Evolutionary conservation across 2,888 invertebrate species (phyloP), one percentile per base, ranked within the genome.

Genomic region (Pristionchus mayeri): DNA sequence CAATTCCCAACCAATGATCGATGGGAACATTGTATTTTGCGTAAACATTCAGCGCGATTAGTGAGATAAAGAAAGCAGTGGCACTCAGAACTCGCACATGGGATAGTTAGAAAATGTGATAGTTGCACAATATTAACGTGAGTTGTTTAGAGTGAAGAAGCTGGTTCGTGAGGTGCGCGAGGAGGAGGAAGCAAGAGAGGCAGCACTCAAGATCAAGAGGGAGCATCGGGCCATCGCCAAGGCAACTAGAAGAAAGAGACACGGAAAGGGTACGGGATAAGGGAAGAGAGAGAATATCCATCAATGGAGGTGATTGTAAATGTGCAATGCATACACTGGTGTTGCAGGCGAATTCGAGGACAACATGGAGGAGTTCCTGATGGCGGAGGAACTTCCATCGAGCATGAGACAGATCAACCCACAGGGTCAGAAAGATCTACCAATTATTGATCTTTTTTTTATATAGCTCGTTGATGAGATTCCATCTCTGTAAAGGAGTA

Each of bases 351-450:
- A 86, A 34, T 89, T 88, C 83, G 86, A 89, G 37, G 86, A 87
- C 57, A 86, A 79, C 84, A 85, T 87, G 67, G 90, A 90, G 86
- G 90, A 89, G 40, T 84, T 89, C 50, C 84, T 89, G n/a, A 81
- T 88, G n/a, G 84, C 88, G 18, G 84, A 80, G 27, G 90, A 90
- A 60, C 57, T 90, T 21, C 85, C 86, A 6, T 86, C 85, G 4
- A 63, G 76, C 57, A 57, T 90, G 52, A 85, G 90, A 9, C 60
- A 57, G 34, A 63, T 89, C 57, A 82, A 84, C 21, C 86, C 88
- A 13, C 86, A 86, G 24, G 86, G 85, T 79, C 24, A 75, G 75
- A n/a, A n/a, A n/a, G n/a, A n/a, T n/a, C n/a, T n/a, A n/a, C n/a
- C n/a, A n/a, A n/a, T n/a, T n/a, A n/a, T n/a, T n/a, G n/a, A n/a